Conservation (phyloP, 2,888 invertebrate genomes). For the Zonitis immaculata region DNA sequence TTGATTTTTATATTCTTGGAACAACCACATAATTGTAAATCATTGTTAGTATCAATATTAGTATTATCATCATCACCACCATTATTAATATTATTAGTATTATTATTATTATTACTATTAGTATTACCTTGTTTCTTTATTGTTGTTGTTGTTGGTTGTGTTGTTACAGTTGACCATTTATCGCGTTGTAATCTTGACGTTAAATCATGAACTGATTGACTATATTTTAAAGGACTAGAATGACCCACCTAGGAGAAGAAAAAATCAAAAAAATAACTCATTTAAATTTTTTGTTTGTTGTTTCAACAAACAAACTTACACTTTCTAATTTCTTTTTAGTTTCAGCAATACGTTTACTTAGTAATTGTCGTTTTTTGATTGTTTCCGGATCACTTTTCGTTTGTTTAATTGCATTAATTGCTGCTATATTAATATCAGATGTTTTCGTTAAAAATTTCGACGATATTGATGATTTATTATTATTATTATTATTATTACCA, state of each 20-base stretch:
- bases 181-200: constrained; percentile 63
- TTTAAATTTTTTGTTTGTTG: too few species aligned
- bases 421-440: constrained; percentile 49
- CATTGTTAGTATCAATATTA: constrained; percentile 23
- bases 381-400: constrained; percentile 61
- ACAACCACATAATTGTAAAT: constrained; percentile 46
- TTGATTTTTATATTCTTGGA: too few species aligned
- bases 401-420: constrained; percentile 54
- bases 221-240: constrained; percentile 73
- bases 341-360: constrained; percentile 77
- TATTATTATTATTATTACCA: constrained; percentile 46
- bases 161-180: too few species aligned
- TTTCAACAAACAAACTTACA: constrained; percentile 63
- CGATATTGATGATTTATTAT: constrained; percentile 54
- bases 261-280: too few species aligned
- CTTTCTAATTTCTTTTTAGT: constrained; percentile 81
- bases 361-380: constrained; percentile 66
- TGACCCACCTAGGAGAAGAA: constrained; percentile 78
- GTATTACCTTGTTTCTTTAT: constrained; percentile 32
- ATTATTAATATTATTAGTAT: constrained; percentile 29
- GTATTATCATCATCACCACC: neutral
- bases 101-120: constrained; percentile 30
- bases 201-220: constrained; percentile 82
- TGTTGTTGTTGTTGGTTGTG: neutral
- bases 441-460: constrained; percentile 52